phyloP scores from a whole-genome alignment of 2,113 vertebrate species.

The Herpailurus yagouaroundi region DNA sequence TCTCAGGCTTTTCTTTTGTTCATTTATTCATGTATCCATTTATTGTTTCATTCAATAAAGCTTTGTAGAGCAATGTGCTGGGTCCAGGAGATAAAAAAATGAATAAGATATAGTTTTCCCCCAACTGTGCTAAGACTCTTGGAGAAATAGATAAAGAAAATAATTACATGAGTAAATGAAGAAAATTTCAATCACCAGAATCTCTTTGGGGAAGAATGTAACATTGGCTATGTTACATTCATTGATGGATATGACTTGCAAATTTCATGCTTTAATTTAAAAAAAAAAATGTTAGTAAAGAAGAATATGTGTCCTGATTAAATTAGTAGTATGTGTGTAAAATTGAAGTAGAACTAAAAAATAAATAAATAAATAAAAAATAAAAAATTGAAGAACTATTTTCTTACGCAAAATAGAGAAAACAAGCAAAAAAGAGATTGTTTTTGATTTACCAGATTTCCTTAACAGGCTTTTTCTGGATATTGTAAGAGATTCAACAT shows the following conservation, averaged over 20 bases:
- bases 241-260: neutral
- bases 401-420: neutral
- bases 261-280: neutral
- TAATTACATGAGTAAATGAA: neutral
- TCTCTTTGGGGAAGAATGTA: neutral
- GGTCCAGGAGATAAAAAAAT: neutral
- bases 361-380: too few relatives aligned
- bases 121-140: neutral
- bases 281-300: neutral
- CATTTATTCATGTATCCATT: neutral
- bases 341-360: neutral
- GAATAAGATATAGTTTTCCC: neutral
- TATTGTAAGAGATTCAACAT: neutral
- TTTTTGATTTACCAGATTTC: neutral
- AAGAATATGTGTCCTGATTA: neutral
- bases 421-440: neutral
- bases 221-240: neutral
- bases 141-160: conserved; percentile 5
- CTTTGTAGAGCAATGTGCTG: neutral
- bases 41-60: neutral
- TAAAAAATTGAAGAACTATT: neutral
- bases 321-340: neutral
- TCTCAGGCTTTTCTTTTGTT: neutral
- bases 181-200: conserved; percentile 1
- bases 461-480: neutral